Evolutionary conservation across 2,113 vertebrate genomes (phyloP).

Genomic region (Hemiprocne comata): DNA sequence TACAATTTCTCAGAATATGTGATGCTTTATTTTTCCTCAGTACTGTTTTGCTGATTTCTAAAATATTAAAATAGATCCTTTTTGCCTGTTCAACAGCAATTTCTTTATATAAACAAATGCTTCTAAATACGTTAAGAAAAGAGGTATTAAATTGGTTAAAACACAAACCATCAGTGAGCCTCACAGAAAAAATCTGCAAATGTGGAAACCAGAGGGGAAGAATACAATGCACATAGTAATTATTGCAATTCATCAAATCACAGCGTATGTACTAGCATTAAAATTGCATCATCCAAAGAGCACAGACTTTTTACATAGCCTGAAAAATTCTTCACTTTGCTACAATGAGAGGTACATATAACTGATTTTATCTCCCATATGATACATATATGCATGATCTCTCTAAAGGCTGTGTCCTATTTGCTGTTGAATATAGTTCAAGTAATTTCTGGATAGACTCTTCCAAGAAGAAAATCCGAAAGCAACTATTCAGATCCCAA

Average conservation of each 20-base stretch:
- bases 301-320: not conserved
- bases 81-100: slow-evolving; percentile 28
- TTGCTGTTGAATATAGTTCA: not conserved
- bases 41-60: slow-evolving; percentile 41
- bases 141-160: slow-evolving; percentile 59
- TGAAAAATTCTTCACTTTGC: not conserved
- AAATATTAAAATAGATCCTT: slow-evolving; percentile 55
- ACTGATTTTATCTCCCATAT: not conserved
- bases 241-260: slow-evolving; percentile 60
- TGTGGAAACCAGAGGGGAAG: slow-evolving; percentile 35
- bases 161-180: slow-evolving; percentile 32
- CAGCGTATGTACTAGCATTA: not conserved
- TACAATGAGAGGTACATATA: not conserved
- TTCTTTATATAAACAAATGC: slow-evolving; percentile 40
- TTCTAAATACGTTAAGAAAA: slow-evolving; percentile 37
- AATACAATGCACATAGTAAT: slow-evolving; percentile 44
- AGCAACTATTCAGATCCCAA: not conserved
- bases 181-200: slow-evolving; percentile 35
- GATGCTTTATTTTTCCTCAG: slow-evolving; percentile 36
- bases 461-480: not conserved
- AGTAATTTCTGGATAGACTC: not conserved
- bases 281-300: not conserved
- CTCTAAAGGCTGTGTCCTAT: not conserved
- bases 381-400: not conserved
- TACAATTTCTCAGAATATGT: slow-evolving; percentile 21